Percentiles rank a stretch among this genome's conserved stretches.
phyloP scores from a whole-genome alignment of 2,797 vertebrate species.

The Vireo griseus region DNA sequence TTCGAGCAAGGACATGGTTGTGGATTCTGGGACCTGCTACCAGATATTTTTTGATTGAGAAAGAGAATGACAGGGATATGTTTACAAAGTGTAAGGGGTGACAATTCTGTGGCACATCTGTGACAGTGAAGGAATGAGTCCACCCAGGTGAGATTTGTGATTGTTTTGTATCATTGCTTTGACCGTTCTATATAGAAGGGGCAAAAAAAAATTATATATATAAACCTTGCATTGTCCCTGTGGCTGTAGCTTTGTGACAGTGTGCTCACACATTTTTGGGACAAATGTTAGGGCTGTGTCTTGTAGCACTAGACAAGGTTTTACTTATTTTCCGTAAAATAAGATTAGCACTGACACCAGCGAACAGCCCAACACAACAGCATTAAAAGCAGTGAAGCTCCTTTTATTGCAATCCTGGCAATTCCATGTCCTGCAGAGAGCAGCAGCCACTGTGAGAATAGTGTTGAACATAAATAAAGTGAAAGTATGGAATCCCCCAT shows the following conservation, averaged over 20 bases:
- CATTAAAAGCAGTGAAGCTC: neutral
- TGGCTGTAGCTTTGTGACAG: neutral
- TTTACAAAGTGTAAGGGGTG: neutral
- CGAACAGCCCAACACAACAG: neutral
- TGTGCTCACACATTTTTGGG: neutral
- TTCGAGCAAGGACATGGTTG: neutral
- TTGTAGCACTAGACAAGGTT: neutral
- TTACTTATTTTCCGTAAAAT: neutral
- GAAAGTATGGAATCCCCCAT: accelerated
- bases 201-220: too few species aligned
- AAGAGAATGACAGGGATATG: neutral
- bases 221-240: neutral
- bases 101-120: neutral
- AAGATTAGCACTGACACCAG: neutral
- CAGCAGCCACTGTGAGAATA: neutral
- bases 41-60: neutral
- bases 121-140: neutral
- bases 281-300: neutral
- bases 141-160: neutral
- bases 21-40: neutral
- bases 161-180: neutral
- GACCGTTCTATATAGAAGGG: neutral
- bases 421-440: neutral
- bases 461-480: neutral
- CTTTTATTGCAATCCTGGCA: neutral